A percentile compares a stretch with the other conserved stretches of the same genome.
phyloP scores from a whole-genome alignment of 2,113 vertebrate genomes.

The Uropsilus gracilis region DNA sequence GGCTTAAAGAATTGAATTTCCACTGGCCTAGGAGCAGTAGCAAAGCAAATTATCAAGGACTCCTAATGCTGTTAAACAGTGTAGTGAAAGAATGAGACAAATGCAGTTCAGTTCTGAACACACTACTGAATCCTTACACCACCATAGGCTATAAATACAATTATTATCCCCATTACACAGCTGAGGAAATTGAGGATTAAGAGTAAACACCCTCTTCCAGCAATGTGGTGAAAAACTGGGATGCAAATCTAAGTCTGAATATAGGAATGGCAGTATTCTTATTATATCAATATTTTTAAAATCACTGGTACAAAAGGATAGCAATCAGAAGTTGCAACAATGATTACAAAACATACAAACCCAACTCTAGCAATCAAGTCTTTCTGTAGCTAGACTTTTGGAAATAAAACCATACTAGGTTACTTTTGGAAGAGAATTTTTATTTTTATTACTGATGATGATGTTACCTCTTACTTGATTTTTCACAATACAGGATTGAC shows the following conservation, averaged over 20 bases:
- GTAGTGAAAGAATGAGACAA: neutral
- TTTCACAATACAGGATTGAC: too few species aligned
- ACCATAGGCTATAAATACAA: neutral
- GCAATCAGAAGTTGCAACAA: neutral
- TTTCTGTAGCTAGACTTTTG: neutral
- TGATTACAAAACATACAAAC: neutral
- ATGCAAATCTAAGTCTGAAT: neutral
- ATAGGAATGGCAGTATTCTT: neutral
- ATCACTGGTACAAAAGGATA: neutral
- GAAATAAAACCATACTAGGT: neutral
- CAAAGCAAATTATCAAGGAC: conserved; percentile 4
- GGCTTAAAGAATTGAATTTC: neutral
- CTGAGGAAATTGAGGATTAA: neutral
- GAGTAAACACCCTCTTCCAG: neutral
- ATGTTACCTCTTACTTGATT: too few species aligned
- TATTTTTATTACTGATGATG: too few species aligned
- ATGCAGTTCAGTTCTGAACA: neutral
- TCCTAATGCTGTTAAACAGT: neutral
- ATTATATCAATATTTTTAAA: neutral
- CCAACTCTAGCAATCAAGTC: neutral
- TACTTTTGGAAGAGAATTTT: neutral
- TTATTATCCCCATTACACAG: neutral
- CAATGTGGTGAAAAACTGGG: neutral
- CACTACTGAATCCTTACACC: neutral
- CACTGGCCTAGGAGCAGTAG: neutral